Evolutionary conservation across 2,888 invertebrate genomes (phyloP).

Genomic region (Drosophila koepferae): DNA sequence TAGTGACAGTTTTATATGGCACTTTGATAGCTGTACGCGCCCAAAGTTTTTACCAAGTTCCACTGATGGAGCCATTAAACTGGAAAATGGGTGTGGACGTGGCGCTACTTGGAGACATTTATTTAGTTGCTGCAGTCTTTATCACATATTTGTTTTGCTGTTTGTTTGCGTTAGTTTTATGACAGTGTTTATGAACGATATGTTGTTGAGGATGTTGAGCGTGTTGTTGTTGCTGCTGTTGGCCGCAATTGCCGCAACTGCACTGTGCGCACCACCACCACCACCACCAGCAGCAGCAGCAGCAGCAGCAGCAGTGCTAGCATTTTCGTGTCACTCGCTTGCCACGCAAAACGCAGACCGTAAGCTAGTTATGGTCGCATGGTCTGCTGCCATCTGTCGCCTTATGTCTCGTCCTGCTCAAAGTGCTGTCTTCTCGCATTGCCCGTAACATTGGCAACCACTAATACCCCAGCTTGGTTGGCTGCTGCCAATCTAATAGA

Average conservation of each 20-base stretch:
- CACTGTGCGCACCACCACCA: conserved; percentile 5
- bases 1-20: conserved; percentile 26
- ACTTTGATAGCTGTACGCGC: conserved; percentile 44
- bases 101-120: conserved; percentile 18
- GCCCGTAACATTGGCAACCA: conserved; percentile 28
- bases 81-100: conserved; percentile 36
- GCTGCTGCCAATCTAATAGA: conserved; percentile 10
- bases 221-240: conserved; percentile 38
- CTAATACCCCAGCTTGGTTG: conserved; percentile 42
- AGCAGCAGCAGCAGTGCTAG: conserved; percentile 39
- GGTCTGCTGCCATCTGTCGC: conserved; percentile 26
- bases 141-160: conserved; percentile 69
- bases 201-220: conserved; percentile 46
- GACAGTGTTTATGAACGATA: conserved; percentile 73
- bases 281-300: conserved; percentile 14
- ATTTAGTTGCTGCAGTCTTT: conserved; percentile 51
- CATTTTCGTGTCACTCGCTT: conserved; percentile 63
- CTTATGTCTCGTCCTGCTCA: not conserved
- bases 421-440: conserved; percentile 45
- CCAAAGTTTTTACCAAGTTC: conserved; percentile 57
- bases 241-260: conserved; percentile 31
- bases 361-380: conserved; percentile 64
- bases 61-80: conserved; percentile 48
- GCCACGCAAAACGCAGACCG: conserved; percentile 49
- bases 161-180: conserved; percentile 69